These are phyloP conservation scores for Zaprionus ghesquierei DNA, from an alignment of 1,140 invertebrate genomes.

Conservation along the genomic window DNA sequence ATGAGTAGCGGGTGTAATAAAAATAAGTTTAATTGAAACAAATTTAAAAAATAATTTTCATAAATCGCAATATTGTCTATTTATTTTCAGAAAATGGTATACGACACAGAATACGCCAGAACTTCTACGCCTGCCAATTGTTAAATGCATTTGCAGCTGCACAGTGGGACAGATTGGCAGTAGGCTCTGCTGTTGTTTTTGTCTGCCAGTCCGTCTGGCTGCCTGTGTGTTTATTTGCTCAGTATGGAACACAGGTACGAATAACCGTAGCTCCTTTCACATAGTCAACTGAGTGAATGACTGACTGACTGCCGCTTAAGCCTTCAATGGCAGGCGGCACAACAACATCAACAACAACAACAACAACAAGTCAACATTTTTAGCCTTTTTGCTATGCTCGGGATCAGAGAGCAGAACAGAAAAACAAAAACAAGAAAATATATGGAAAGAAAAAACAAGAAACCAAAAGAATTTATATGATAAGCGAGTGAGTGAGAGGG, in stretches of 20 bases:
- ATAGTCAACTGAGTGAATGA: conserved; percentile 54
- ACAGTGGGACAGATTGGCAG: conserved; percentile 15
- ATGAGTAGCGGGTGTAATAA: no score
- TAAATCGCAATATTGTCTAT: not conserved
- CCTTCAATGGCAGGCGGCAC: conserved; percentile 70
- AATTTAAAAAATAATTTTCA: not conserved
- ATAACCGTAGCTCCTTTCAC: conserved; percentile 36
- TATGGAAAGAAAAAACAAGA: conserved; percentile 48
- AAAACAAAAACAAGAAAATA: conserved; percentile 8
- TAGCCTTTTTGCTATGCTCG: conserved; percentile 70
- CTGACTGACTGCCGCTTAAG: conserved; percentile 61
- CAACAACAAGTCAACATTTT: conserved; percentile 59
- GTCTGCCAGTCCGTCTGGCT: conserved; percentile 44
- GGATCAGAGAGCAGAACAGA: conserved; percentile 52
- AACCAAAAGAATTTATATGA: conserved; percentile 74
- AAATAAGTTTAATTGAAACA: no score
- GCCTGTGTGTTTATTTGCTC: conserved; percentile 45
- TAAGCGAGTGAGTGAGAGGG: conserved; percentile 31
- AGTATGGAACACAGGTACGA: not conserved
- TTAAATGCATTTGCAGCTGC: conserved; percentile 45
- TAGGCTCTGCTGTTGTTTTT: conserved; percentile 55
- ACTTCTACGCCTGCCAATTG: conserved; percentile 30
- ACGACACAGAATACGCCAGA: no score
- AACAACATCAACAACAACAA: conserved; percentile 37
- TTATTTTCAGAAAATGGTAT: no score